Evolutionary conservation across 2,888 invertebrate genomes (phyloP).

Genomic region (Catocala nupta): DNA sequence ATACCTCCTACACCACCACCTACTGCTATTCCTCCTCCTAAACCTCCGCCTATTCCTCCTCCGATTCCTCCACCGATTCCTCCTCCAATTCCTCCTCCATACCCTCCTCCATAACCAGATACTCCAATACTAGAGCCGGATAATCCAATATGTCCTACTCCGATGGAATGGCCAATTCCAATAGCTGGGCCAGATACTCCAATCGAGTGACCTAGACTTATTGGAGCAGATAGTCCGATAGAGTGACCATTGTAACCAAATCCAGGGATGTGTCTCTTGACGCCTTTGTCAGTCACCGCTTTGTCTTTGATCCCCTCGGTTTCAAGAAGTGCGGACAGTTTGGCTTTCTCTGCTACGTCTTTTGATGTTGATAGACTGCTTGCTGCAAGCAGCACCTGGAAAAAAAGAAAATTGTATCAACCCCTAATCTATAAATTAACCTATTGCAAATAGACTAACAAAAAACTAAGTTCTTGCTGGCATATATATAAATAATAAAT

Average conservation of each 20-base stretch:
- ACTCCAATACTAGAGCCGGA: constrained; percentile 32
- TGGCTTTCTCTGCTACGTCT: constrained; percentile 65
- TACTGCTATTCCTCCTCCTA: constrained; percentile 31
- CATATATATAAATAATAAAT: too few species aligned
- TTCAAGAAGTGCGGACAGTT: constrained; percentile 73
- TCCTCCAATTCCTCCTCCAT: constrained; percentile 22
- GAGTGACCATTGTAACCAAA: constrained; percentile 43
- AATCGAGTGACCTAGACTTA: constrained; percentile 14
- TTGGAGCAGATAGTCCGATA: constrained; percentile 37
- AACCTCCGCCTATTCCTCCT: constrained; percentile 40
- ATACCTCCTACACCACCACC: neutral
- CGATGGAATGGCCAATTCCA: constrained; percentile 38
- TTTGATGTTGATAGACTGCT: constrained; percentile 74
- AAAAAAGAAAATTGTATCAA: constrained; percentile 33
- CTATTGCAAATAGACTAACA: too few species aligned
- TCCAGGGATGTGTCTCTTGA: constrained; percentile 69
- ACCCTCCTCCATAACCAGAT: constrained; percentile 17
- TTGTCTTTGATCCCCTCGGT: constrained; percentile 74
- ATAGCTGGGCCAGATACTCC: constrained; percentile 30
- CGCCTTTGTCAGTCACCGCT: constrained; percentile 66
- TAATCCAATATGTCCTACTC: constrained; percentile 38
- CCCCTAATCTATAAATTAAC: too few species aligned
- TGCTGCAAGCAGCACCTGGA: constrained; percentile 75
- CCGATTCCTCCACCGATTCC: constrained; percentile 26
- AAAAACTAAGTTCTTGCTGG: too few species aligned